Evolutionary conservation across 2,797 vertebrate species (phyloP), one percentile per base, ranked within the genome.

Genomic region (Etheostoma nigrum): DNA sequence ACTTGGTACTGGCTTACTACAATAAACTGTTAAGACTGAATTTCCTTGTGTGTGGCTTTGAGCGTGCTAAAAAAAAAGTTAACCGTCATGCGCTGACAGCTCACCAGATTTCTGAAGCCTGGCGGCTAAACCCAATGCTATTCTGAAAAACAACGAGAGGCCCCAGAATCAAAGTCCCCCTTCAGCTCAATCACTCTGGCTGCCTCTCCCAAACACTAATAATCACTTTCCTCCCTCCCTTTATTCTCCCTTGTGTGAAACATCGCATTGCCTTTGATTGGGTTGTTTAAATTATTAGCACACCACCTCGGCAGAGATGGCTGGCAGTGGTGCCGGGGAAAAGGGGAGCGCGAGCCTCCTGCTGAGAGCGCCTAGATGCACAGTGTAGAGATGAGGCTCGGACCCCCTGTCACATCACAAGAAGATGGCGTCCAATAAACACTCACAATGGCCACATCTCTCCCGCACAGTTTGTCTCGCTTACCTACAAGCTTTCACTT

Each of bases 221-320:
- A 94, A 95, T 94, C 94, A 91, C 89, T 92, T 92, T 91, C 92
- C 91, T 92, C 87, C 90, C 80, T 87, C 80, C 73, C 91, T 91
- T 93, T 94, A 90, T 93, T 92, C 92, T 91, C 91, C 89, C 88
- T 87, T 74, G 88, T 87, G 91, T 93, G 92, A 92, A 95, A 95
- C 94, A 95, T 92, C 86, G 60, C 88, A 88, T 93, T 90, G 90
- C 88, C 95, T 96, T 96, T 96, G 95, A 96, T 95, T 95, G 93
- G 89, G 90, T 93, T 95, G 93, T 95, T 96, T 95, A 95, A 96
- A 95, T 96, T 93, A 96, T 95, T 95, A 95, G 93, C 93, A 82
- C 91, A 86, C 90, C 91, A 93, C 93, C 93, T 94, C 93, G 72
- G 89, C 74, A 72, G 88, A 94, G 93, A 92, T 81, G 89, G 74